Conservation (phyloP, 2,797 vertebrate species). For the Sebastes hopkinsi region DNA sequence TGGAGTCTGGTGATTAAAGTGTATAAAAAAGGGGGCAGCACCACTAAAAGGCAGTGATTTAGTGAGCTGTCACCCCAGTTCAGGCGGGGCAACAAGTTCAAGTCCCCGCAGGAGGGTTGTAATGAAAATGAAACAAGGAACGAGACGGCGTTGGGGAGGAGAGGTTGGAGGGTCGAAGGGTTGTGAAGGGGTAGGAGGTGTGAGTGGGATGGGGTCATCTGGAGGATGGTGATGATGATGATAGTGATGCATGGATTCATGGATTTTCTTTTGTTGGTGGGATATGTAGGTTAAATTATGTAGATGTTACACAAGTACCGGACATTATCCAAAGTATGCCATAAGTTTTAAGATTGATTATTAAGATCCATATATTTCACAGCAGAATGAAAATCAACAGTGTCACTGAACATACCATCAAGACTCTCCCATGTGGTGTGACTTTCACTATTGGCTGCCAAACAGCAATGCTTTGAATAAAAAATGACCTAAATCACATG, state of each 20-base stretch:
- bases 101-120: constrained; percentile 78
- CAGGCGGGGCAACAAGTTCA: constrained; percentile 82
- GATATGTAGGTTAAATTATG: neutral
- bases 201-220: constrained; percentile 35
- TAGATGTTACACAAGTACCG: neutral
- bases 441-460: neutral
- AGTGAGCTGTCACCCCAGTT: constrained; percentile 83
- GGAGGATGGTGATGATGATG: constrained; percentile 23
- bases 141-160: constrained; percentile 52
- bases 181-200: constrained; percentile 31
- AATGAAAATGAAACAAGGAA: constrained; percentile 82
- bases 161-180: constrained; percentile 34
- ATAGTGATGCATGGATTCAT: neutral
- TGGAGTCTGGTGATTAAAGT: constrained; percentile 86
- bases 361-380: neutral
- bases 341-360: neutral
- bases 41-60: constrained; percentile 86
- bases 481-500: neutral
- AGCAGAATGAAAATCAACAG: neutral
- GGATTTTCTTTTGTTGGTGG: constrained; percentile 4
- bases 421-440: neutral
- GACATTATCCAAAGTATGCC: neutral
- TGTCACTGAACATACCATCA: neutral
- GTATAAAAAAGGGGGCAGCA: constrained; percentile 80
- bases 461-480: neutral